These are phyloP conservation scores for Drosophila multiciliata DNA, from an alignment of 2,888 invertebrate species.

Conservation along the genomic window DNA sequence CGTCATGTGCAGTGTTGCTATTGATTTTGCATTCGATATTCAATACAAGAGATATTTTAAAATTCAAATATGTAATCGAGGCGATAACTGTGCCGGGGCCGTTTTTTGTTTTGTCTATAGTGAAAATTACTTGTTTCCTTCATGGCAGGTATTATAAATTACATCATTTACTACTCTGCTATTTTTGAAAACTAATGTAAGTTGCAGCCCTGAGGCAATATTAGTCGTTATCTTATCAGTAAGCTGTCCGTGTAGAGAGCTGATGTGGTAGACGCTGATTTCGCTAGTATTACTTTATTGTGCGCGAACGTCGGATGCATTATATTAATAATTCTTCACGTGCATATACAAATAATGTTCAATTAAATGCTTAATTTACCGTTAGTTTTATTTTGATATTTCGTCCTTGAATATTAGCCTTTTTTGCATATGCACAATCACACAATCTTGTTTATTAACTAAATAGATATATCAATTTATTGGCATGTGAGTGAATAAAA, in stretches of 20 bases:
- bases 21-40: slow-evolving; percentile 35
- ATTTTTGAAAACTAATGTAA: background rate
- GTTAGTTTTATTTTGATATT: slow-evolving; percentile 14
- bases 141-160: background rate
- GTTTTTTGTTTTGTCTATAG: slow-evolving; percentile 3
- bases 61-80: slow-evolving; percentile 38
- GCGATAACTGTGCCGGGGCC: slow-evolving; percentile 12
- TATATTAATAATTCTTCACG: slow-evolving; percentile 32
- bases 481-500: slow-evolving; percentile 42
- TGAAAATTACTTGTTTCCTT: background rate
- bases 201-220: slow-evolving; percentile 51
- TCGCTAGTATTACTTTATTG: slow-evolving; percentile 68
- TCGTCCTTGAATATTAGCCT: background rate
- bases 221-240: slow-evolving; percentile 64
- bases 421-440: background rate
- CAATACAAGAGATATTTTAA: background rate
- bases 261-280: slow-evolving; percentile 39
- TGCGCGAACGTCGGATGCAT: slow-evolving; percentile 49
- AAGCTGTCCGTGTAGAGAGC: slow-evolving; percentile 24
- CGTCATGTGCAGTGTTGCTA: slow-evolving; percentile 37
- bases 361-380: slow-evolving; percentile 20
- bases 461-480: slow-evolving; percentile 18
- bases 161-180: background rate
- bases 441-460: background rate
- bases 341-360: slow-evolving; percentile 5